Conservation (phyloP, 2,888 invertebrate species). For the Lagria hirta region DNA sequence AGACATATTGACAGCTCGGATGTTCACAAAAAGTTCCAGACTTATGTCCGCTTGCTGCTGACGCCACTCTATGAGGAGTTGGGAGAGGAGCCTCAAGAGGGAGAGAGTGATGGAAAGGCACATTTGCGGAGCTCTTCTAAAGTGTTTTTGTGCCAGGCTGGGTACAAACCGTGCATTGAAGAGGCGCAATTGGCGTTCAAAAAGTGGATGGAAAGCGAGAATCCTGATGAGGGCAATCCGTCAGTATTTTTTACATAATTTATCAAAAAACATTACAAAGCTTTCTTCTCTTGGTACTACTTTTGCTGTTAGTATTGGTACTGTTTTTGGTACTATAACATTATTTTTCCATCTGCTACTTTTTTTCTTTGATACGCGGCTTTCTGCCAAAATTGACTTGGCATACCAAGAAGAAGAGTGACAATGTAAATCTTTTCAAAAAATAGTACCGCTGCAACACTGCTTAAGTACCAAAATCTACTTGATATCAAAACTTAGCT, state of each 20-base stretch:
- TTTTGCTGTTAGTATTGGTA: no score
- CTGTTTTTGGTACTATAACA: no score
- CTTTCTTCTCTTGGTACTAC: no score
- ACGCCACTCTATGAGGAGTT: conserved; percentile 74
- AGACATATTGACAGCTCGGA: conserved; percentile 68
- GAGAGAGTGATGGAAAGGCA: conserved; percentile 67
- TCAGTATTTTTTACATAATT: conserved; percentile 56
- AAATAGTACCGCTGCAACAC: no score
- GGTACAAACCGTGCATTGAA: conserved; percentile 74
- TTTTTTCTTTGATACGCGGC: no score
- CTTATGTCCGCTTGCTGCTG: conserved; percentile 68
- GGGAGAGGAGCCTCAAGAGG: conserved; percentile 56
- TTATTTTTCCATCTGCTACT: no score
- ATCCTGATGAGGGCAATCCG: conserved; percentile 80
- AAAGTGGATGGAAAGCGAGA: conserved; percentile 73
- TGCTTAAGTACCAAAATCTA: no score
- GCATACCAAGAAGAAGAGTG: no score
- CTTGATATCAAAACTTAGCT: no score
- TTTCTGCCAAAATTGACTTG: no score
- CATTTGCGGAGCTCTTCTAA: conserved; percentile 69
- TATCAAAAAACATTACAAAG: no score
- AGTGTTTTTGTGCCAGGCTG: conserved; percentile 73
- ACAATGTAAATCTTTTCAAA: no score
- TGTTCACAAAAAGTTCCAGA: conserved; percentile 71
- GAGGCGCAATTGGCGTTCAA: conserved; percentile 72